phyloP scores from a whole-genome alignment of 2,888 invertebrate genomes.

The Apamea epomidion region DNA sequence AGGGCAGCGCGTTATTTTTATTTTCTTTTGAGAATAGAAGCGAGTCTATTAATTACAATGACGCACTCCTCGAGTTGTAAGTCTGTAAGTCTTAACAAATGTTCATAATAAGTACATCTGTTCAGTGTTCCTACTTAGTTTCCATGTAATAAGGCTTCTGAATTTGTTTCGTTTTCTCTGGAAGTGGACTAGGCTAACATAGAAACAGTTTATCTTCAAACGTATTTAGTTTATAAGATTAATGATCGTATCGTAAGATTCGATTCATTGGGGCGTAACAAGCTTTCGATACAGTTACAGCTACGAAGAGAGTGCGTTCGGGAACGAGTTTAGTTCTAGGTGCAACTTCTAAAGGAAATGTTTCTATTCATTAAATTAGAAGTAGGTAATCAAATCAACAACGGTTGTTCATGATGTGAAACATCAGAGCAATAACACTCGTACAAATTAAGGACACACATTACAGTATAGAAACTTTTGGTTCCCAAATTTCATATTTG shows the following conservation, averaged over 20 bases:
- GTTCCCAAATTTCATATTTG: conserved; percentile 13
- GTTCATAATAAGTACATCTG: conserved; percentile 76
- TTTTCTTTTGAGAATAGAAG: conserved; percentile 88
- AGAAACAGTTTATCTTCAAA: conserved; percentile 55
- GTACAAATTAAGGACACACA: conserved; percentile 2
- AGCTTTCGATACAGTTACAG: conserved; percentile 47
- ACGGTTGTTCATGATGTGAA: conserved; percentile 6
- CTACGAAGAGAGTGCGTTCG: conserved; percentile 32
- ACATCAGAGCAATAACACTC: conserved; percentile 2
- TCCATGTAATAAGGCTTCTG: conserved; percentile 64
- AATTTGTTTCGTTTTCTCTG: conserved; percentile 61
- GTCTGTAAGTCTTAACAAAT: conserved; percentile 71
- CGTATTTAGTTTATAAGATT: conserved; percentile 52
- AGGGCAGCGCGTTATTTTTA: conserved; percentile 85
- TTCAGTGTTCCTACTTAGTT: conserved; percentile 72
- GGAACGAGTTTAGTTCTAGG: conserved; percentile 29
- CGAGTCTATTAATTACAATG: conserved; percentile 88
- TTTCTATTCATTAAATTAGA: conserved; percentile 13
- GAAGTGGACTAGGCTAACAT: conserved; percentile 57
- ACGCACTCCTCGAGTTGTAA: conserved; percentile 81
- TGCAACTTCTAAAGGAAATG: conserved; percentile 1
- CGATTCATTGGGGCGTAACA: conserved; percentile 57
- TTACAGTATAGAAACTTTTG: conserved; percentile 5
- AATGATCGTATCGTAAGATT: conserved; percentile 55
- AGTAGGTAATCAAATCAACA: neutral